Evolutionary conservation across 1,140 invertebrate species (phyloP).

Genomic region (Euschistus heros): DNA sequence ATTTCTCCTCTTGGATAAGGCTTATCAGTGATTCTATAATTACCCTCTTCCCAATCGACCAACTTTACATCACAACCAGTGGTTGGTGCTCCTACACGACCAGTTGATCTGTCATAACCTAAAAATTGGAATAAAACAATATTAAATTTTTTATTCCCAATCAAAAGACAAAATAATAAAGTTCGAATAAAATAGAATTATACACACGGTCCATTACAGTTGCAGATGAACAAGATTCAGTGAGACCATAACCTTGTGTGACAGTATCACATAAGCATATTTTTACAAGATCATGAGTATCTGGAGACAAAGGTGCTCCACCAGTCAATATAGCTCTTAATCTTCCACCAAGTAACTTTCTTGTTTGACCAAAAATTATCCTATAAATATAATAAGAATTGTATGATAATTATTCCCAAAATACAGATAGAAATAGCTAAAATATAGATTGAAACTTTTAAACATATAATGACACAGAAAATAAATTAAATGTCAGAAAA

Average conservation of each 20-base stretch:
- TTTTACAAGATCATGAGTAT: constrained; percentile 91
- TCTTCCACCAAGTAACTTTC: constrained; percentile 72
- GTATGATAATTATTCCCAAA: too few species aligned
- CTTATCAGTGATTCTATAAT: constrained; percentile 79
- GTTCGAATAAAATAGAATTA: background rate
- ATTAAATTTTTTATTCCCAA: background rate
- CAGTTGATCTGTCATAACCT: constrained; percentile 57
- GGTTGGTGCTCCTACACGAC: constrained; percentile 82
- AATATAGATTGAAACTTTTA: too few species aligned
- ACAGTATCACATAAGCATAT: constrained; percentile 84
- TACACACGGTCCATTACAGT: constrained; percentile 73
- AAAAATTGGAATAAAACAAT: constrained; percentile 29
- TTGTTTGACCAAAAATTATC: constrained; percentile 66
- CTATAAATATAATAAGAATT: constrained; percentile 35
- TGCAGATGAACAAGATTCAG: constrained; percentile 89
- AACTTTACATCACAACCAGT: constrained; percentile 76
- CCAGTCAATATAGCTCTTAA: constrained; percentile 80
- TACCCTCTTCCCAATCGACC: constrained; percentile 91
- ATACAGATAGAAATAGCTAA: too few species aligned
- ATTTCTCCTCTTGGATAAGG: constrained; percentile 89
- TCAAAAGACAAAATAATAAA: background rate
- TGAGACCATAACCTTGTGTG: constrained; percentile 92
- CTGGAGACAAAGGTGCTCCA: constrained; percentile 88
- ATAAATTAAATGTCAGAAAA: too few species aligned
- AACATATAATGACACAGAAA: too few species aligned